Conservation (phyloP, 2,797 vertebrate genomes). For the Falco cherrug region DNA sequence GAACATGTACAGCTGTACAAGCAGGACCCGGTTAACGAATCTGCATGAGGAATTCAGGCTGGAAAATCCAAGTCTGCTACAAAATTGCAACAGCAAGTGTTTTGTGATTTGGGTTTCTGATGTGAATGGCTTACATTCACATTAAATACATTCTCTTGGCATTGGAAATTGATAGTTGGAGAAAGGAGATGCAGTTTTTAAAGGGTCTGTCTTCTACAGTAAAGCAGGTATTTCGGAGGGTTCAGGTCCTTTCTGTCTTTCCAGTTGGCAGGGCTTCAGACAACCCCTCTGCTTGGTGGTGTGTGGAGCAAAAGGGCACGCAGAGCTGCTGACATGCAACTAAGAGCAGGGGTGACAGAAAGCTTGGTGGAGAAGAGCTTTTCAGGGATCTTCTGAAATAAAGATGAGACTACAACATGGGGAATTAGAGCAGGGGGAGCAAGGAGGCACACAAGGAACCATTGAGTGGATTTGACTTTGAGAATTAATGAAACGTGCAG, state of each 20-base stretch:
- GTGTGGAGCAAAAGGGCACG: neutral
- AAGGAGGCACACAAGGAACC: neutral
- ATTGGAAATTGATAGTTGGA: neutral
- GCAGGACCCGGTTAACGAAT: neutral
- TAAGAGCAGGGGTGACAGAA: neutral
- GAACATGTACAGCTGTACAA: neutral
- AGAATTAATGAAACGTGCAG: neutral
- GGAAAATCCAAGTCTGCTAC: neutral
- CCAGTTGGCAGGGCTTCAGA: constrained; percentile 2
- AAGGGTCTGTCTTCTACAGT: neutral
- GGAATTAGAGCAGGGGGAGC: neutral
- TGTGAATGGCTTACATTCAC: neutral
- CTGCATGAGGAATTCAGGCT: neutral
- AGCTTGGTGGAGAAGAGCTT: neutral
- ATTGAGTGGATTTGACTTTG: neutral
- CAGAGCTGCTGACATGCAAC: constrained; percentile 16
- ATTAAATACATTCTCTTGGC: neutral
- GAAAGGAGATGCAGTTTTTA: neutral
- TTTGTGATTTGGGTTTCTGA: neutral
- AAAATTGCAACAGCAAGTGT: neutral
- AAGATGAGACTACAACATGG: neutral
- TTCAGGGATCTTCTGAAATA: neutral
- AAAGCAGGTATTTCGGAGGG: neutral
- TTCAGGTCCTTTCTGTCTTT: constrained; percentile 12
- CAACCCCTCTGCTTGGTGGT: neutral